Conservation (phyloP, 1,140 invertebrate species). For the Drosophila nigromelanica region DNA sequence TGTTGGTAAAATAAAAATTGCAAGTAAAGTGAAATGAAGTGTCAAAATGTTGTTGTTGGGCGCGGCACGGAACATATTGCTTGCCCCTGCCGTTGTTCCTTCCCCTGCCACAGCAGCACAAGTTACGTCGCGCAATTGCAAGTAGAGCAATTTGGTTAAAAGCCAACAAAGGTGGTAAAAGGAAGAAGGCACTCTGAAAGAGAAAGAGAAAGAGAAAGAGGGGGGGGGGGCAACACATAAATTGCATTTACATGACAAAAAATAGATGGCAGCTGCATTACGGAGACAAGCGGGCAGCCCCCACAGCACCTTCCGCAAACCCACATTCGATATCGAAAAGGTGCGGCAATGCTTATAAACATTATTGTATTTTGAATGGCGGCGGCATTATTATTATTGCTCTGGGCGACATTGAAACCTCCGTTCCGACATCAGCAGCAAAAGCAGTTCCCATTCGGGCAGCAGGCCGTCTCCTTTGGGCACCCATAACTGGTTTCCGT, state of each 20-base stretch:
- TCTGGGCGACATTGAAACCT: conserved; percentile 24
- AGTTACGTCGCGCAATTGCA: conserved; percentile 39
- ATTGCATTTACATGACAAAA: conserved; percentile 68
- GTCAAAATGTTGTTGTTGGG: conserved; percentile 59
- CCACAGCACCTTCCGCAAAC: background rate
- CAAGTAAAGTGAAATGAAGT: conserved; percentile 71
- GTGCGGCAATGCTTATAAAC: conserved; percentile 35
- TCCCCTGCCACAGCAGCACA: conserved; percentile 32
- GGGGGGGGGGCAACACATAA: conserved; percentile 27
- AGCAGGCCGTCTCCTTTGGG: conserved; percentile 18
- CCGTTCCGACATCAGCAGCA: conserved; percentile 4
- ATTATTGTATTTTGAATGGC: conserved; percentile 42
- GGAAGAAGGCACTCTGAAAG: background rate
- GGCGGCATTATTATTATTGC: conserved; percentile 42
- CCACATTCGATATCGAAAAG: conserved; percentile 21
- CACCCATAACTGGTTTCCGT: conserved; percentile 24
- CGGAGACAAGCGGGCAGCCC: conserved; percentile 11
- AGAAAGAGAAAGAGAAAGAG: background rate
- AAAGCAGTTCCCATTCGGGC: background rate
- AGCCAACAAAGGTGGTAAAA: conserved; percentile 30
- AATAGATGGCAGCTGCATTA: conserved; percentile 34
- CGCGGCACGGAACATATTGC: conserved; percentile 30
- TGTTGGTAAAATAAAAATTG: conserved; percentile 40
- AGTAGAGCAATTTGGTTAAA: conserved; percentile 71
- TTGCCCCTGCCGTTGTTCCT: background rate